A percentile compares a stretch with the other conserved stretches of the same genome.
phyloP scores from a whole-genome alignment of 1,140 invertebrate species.

The Tetragnatha versicolor region DNA sequence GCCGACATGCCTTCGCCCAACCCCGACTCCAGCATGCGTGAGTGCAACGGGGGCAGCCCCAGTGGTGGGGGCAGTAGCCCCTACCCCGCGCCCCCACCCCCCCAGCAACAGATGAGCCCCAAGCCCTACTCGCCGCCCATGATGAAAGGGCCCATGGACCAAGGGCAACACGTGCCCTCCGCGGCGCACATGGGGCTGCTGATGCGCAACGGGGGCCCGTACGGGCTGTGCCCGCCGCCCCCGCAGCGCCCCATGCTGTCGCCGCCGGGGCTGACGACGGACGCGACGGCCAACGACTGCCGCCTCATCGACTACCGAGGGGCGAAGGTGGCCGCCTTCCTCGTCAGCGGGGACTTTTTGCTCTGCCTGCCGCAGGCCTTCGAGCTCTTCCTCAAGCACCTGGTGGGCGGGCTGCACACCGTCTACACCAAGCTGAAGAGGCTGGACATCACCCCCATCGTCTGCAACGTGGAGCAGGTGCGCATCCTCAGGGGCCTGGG shows the following conservation, averaged over 20 bases:
- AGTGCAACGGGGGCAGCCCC: background rate
- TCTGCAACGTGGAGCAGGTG: conserved; percentile 99
- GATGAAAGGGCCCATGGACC: conserved; percentile 15
- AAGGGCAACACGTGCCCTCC: conserved; percentile 45
- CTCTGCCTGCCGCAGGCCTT: conserved; percentile 98
- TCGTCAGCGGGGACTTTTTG: conserved; percentile 96
- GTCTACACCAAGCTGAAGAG: conserved; percentile 99
- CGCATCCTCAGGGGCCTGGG: conserved; percentile 94
- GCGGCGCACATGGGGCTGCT: conserved; percentile 52
- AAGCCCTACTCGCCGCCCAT: conserved; percentile 52
- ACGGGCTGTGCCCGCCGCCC: conserved; percentile 13
- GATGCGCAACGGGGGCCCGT: conserved; percentile 46
- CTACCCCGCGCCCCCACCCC: conserved; percentile 26
- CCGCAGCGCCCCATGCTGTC: conserved; percentile 46
- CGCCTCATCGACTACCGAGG: conserved; percentile 96
- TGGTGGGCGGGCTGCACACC: conserved; percentile 97
- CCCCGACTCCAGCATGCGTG: conserved; percentile 53
- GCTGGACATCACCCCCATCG: conserved; percentile 96
- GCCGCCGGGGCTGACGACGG: conserved; percentile 69
- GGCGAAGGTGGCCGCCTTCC: conserved; percentile 96
- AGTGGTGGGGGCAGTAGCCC: conserved; percentile 2
- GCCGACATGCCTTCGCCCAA: conserved; percentile 49
- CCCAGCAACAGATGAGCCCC: conserved; percentile 43
- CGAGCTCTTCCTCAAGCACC: conserved; percentile 97
- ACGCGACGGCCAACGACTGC: conserved; percentile 94